Evolutionary conservation across 2,797 vertebrate genomes (phyloP).

Genomic region (Lithobates sylvaticus): DNA sequence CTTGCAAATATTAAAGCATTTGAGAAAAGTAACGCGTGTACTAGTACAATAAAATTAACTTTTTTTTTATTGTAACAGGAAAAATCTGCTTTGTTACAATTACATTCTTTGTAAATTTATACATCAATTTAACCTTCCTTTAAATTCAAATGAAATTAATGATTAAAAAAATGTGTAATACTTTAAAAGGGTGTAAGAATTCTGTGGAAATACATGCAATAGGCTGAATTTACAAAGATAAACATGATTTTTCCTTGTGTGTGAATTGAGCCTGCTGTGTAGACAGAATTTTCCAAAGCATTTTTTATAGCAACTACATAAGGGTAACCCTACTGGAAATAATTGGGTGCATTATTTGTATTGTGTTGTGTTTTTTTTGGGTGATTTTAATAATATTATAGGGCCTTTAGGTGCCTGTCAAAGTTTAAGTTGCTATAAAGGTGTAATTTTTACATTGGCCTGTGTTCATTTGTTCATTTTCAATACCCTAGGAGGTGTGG

Average conservation of each 20-base stretch:
- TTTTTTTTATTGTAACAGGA: background rate
- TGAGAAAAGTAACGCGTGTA: background rate
- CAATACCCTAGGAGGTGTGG: background rate
- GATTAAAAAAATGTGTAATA: background rate
- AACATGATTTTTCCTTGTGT: too few species aligned
- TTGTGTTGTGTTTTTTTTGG: background rate
- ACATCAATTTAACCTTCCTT: background rate
- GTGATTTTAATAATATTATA: background rate
- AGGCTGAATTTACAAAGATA: background rate
- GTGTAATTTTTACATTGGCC: background rate
- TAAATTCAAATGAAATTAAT: background rate
- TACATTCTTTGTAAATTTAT: too few species aligned
- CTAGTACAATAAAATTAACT: background rate
- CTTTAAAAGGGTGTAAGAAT: background rate
- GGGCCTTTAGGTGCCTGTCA: background rate
- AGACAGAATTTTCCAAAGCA: too few species aligned
- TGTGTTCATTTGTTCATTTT: background rate
- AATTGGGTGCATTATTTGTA: background rate
- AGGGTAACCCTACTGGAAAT: background rate
- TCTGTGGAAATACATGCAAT: background rate
- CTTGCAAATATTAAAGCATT: background rate
- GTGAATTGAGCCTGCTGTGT: too few species aligned
- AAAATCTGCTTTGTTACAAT: background rate
- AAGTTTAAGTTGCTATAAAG: background rate
- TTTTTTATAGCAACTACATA: too few species aligned